A percentile compares a stretch with the other conserved stretches of the same genome.
Conservation (phyloP, 2,888 invertebrate species). For the Sarcophaga subvicina region DNA sequence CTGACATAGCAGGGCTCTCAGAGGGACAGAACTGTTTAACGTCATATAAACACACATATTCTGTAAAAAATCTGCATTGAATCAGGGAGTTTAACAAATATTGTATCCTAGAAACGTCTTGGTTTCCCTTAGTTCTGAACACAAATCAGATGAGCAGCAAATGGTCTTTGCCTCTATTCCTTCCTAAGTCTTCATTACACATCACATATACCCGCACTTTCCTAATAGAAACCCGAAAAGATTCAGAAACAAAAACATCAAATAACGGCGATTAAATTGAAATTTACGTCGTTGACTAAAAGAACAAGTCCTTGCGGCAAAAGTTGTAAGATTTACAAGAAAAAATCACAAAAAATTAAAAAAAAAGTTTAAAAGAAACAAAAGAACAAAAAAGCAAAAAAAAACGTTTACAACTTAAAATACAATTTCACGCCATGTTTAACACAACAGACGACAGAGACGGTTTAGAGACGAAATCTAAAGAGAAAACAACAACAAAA, state of each 20-base stretch:
- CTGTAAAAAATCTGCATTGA: too few species aligned
- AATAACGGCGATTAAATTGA: slow-evolving; percentile 39
- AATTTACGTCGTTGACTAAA: slow-evolving; percentile 28
- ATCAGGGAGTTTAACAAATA: neutral
- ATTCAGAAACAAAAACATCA: slow-evolving; percentile 25
- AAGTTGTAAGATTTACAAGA: slow-evolving; percentile 65
- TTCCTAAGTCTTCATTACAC: too few species aligned
- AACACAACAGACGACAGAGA: slow-evolving; percentile 75
- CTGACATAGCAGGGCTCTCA: too few species aligned
- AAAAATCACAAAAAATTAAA: slow-evolving; percentile 42
- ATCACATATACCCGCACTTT: neutral
- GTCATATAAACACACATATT: too few species aligned
- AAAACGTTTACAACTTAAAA: slow-evolving; percentile 74
- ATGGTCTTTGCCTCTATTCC: too few species aligned
- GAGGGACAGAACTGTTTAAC: too few species aligned
- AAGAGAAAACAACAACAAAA: neutral
- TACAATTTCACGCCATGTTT: slow-evolving; percentile 82
- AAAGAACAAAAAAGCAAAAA: slow-evolving; percentile 33
- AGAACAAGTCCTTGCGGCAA: slow-evolving; percentile 62
- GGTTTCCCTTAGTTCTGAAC: too few species aligned
- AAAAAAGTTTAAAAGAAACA: neutral
- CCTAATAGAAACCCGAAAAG: neutral
- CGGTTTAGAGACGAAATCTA: slow-evolving; percentile 18
- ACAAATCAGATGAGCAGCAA: too few species aligned
- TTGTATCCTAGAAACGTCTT: too few species aligned